These are phyloP conservation scores for Drosophila kanekoi DNA, from an alignment of 2,888 invertebrate species.

Conservation along the genomic window DNA sequence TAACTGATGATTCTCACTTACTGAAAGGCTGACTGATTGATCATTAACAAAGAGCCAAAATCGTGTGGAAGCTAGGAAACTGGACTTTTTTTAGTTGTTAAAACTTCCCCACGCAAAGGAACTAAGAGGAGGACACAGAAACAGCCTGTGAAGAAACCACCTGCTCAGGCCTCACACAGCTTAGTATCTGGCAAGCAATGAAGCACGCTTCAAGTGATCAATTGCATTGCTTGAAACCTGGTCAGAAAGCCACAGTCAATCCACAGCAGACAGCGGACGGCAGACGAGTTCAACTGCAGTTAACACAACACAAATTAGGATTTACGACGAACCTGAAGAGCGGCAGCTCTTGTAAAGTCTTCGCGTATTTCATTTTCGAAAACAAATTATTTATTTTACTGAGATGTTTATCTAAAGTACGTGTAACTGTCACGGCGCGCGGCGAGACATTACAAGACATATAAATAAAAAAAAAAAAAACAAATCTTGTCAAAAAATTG, in stretches of 20 bases:
- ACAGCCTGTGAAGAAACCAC: not conserved
- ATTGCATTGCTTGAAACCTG: constrained; percentile 3
- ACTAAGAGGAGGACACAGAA: too few relatives aligned
- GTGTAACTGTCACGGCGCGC: constrained; percentile 70
- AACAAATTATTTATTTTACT: constrained; percentile 7
- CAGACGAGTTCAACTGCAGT: constrained; percentile 31
- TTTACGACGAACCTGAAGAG: constrained; percentile 29
- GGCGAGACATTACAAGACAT: constrained; percentile 24
- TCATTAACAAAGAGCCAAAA: too few relatives aligned
- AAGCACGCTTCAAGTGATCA: not conserved
- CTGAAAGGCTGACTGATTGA: too few relatives aligned
- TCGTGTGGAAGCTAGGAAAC: too few relatives aligned
- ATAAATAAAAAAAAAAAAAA: constrained; percentile 23
- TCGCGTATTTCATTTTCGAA: constrained; percentile 55
- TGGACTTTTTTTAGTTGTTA: too few relatives aligned
- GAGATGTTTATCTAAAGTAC: constrained; percentile 74
- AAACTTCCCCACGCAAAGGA: too few relatives aligned
- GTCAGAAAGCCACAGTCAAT: constrained; percentile 1
- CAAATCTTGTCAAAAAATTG: constrained; percentile 63
- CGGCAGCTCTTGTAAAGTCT: constrained; percentile 14
- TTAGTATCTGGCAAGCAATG: not conserved
- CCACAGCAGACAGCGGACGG: not conserved
- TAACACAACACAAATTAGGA: constrained; percentile 49
- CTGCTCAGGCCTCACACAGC: not conserved
- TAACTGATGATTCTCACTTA: too few relatives aligned